Conservation (phyloP, 2,888 invertebrate species). For the Amorpha juglandis region DNA sequence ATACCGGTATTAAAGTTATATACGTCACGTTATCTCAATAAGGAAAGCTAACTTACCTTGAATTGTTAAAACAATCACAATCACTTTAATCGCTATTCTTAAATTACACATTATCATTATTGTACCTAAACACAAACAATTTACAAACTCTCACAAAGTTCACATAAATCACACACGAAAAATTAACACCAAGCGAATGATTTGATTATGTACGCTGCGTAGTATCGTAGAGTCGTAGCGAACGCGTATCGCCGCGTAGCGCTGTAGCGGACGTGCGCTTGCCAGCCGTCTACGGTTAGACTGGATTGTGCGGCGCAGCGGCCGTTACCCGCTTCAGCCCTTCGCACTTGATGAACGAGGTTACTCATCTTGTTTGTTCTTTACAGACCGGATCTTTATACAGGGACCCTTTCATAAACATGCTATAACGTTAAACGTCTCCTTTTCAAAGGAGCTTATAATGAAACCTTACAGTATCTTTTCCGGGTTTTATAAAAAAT, state of each 20-base stretch:
- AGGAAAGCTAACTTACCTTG: slow-evolving; percentile 47
- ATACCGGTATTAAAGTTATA: not conserved
- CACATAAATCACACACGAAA: slow-evolving; percentile 43
- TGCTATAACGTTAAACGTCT: slow-evolving; percentile 46
- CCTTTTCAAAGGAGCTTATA: slow-evolving; percentile 39
- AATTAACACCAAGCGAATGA: slow-evolving; percentile 39
- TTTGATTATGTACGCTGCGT: slow-evolving; percentile 30
- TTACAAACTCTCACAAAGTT: slow-evolving; percentile 19
- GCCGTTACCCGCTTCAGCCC: slow-evolving; percentile 41
- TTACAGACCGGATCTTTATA: slow-evolving; percentile 54
- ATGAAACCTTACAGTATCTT: slow-evolving; percentile 5
- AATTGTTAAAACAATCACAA: slow-evolving; percentile 49
- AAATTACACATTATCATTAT: slow-evolving; percentile 48
- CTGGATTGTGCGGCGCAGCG: slow-evolving; percentile 46
- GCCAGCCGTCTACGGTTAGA: slow-evolving; percentile 47
- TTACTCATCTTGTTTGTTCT: slow-evolving; percentile 60
- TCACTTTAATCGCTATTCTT: slow-evolving; percentile 46
- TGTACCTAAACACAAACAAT: slow-evolving; percentile 36
- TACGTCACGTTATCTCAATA: not conserved
- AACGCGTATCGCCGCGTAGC: slow-evolving; percentile 25
- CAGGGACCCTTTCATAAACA: slow-evolving; percentile 52
- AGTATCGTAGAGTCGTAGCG: slow-evolving; percentile 42
- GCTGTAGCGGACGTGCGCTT: slow-evolving; percentile 40
- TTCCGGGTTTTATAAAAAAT: not conserved
- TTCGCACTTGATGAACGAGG: slow-evolving; percentile 51